A percentile compares a stretch with the other conserved stretches of the same genome.
These are phyloP conservation scores for Theristicus caerulescens DNA, from an alignment of 2,113 vertebrate genomes.

Conservation along the genomic window DNA sequence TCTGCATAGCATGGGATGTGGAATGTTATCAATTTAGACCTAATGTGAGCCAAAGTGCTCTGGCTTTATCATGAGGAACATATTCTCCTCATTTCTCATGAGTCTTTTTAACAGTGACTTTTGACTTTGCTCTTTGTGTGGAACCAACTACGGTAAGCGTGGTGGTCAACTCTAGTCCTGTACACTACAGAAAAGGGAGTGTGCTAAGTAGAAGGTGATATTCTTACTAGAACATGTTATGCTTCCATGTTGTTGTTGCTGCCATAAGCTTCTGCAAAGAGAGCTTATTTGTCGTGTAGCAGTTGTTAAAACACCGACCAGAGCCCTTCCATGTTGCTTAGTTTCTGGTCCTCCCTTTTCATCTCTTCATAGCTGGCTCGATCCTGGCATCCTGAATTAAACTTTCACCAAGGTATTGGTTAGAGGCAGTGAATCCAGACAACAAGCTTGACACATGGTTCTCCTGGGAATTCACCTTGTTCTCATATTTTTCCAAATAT, in stretches of 20 bases:
- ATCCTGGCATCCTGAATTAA: not conserved
- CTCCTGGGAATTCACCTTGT: not conserved
- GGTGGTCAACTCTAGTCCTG: not conserved
- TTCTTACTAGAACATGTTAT: not conserved
- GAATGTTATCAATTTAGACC: slow-evolving; percentile 23
- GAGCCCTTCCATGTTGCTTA: not conserved
- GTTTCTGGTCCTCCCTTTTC: not conserved
- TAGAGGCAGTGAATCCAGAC: not conserved
- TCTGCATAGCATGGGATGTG: not conserved
- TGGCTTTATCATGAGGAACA: slow-evolving; percentile 10
- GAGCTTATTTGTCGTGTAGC: not conserved
- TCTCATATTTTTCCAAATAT: not conserved
- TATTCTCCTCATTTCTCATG: not conserved
- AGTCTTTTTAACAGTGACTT: not conserved
- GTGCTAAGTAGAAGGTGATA: not conserved
- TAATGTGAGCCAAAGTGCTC: not conserved
- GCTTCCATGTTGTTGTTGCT: not conserved
- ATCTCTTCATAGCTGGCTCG: not conserved
- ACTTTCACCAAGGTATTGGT: not conserved
- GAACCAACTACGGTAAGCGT: not conserved
- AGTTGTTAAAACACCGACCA: not conserved
- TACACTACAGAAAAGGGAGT: not conserved
- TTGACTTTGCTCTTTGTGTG: not conserved
- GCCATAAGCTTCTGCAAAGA: not conserved
- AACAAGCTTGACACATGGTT: not conserved